phyloP scores from a whole-genome alignment of 2,113 vertebrate genomes.

The Aspiorhynchus laticeps region DNA sequence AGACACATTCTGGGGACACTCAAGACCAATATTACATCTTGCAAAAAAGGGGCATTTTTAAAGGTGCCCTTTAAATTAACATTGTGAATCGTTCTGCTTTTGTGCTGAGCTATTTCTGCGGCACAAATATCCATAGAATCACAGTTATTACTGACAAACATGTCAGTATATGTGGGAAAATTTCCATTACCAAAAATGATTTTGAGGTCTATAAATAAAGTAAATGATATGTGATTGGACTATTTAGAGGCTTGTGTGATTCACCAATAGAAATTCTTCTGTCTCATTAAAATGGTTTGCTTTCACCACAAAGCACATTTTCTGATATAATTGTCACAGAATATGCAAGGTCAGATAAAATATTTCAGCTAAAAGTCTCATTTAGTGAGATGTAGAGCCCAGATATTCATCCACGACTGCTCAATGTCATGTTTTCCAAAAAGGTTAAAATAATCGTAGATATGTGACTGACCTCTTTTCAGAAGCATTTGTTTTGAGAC shows the following conservation, averaged over 20 bases:
- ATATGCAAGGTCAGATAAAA: neutral
- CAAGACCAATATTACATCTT: no score
- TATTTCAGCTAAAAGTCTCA: neutral
- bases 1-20: no score
- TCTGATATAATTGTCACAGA: neutral
- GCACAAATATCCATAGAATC: neutral
- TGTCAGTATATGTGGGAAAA: neutral
- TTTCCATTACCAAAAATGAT: neutral
- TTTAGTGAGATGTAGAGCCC: neutral
- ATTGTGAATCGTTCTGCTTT: no score
- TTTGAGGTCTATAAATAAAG: neutral
- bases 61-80: no score
- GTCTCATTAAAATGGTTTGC: neutral
- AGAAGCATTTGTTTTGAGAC: conserved; percentile 20
- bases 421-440: conserved; percentile 5
- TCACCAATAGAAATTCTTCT: neutral
- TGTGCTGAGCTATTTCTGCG: no score
- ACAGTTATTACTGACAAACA: neutral
- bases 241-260: neutral
- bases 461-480: conserved; percentile 1
- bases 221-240: neutral
- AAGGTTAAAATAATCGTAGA: neutral
- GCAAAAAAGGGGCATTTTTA: no score
- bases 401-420: neutral
- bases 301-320: neutral